Evolutionary conservation across 2,113 vertebrate genomes (phyloP).

Genomic region (Prunella himalayana): DNA sequence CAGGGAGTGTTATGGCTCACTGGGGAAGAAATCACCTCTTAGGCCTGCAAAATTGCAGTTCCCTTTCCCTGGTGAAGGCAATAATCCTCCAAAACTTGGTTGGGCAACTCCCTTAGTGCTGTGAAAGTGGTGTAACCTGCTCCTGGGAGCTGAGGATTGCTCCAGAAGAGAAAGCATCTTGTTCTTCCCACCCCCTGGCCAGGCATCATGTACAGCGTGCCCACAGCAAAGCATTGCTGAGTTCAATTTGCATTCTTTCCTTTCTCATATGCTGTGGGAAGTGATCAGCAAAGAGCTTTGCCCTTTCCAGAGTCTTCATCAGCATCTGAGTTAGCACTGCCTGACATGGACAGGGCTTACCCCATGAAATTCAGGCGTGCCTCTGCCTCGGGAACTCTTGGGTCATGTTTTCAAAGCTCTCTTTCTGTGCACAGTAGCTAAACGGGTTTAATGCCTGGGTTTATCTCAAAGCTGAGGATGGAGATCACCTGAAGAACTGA

Average conservation of each 20-base stretch:
- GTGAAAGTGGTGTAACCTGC: background rate
- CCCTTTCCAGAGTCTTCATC: background rate
- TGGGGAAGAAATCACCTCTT: background rate
- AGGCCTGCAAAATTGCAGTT: background rate
- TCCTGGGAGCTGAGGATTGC: background rate
- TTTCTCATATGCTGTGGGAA: background rate
- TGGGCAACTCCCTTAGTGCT: background rate
- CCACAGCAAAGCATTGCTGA: background rate
- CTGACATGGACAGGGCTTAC: background rate
- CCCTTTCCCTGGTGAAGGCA: background rate
- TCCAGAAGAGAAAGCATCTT: constrained; percentile 8
- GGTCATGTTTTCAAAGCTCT: constrained; percentile 30
- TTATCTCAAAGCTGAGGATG: background rate
- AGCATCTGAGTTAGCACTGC: constrained; percentile 5
- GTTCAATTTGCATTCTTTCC: background rate
- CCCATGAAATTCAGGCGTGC: background rate
- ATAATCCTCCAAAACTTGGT: background rate
- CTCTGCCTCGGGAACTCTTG: constrained; percentile 14
- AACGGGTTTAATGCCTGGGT: background rate
- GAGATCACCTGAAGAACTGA: background rate
- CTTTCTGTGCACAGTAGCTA: background rate
- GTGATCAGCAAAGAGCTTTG: background rate
- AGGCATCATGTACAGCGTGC: background rate
- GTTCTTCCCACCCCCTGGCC: background rate
- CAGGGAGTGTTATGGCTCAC: background rate